Percentiles rank a stretch among this genome's conserved stretches.
Evolutionary conservation across 1,140 invertebrate species (phyloP).

Genomic region (Drosophila nigrodunni): DNA sequence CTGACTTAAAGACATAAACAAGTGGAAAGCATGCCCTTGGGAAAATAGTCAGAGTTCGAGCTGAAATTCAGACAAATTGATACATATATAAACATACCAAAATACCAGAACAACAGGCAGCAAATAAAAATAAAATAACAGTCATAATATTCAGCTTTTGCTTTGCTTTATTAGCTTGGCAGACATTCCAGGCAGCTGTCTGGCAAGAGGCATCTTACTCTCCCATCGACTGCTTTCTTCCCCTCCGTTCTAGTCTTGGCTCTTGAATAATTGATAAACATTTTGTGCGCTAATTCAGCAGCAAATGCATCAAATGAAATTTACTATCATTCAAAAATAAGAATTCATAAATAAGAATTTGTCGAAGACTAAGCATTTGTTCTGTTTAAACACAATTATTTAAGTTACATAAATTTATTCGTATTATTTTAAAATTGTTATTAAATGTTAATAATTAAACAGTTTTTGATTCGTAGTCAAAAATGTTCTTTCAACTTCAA

Average conservation of each 20-base stretch:
- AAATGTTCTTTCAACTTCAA: not conserved
- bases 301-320: not conserved
- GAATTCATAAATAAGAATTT: too few species aligned
- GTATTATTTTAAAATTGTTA: too few species aligned
- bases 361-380: too few species aligned
- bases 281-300: not conserved
- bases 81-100: not conserved
- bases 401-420: too few species aligned
- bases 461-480: too few species aligned
- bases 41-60: conserved; percentile 12
- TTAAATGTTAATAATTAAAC: too few species aligned
- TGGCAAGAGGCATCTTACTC: not conserved
- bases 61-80: too few species aligned
- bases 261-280: not conserved
- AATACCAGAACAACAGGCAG: too few species aligned
- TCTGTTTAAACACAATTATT: too few species aligned
- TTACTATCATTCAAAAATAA: not conserved
- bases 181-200: not conserved
- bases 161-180: not conserved
- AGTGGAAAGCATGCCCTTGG: conserved; percentile 61
- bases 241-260: not conserved
- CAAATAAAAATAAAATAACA: not conserved
- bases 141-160: not conserved
- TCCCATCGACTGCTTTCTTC: not conserved
- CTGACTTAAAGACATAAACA: conserved; percentile 59